phyloP scores from a whole-genome alignment of 2,888 invertebrate species.

The Lepeophtheirus nordmannii region DNA sequence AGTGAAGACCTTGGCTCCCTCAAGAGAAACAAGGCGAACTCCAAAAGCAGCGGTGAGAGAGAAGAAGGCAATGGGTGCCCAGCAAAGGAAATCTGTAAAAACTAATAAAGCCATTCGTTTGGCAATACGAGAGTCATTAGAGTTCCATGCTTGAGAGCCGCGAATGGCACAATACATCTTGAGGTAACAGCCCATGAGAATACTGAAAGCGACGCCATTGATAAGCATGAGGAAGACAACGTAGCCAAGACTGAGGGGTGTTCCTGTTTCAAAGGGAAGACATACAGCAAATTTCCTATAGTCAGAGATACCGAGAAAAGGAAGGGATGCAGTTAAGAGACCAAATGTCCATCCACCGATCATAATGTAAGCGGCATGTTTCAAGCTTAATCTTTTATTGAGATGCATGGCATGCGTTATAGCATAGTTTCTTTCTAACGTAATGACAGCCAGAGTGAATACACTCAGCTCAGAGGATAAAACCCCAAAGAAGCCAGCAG shows the following conservation, averaged over 20 bases:
- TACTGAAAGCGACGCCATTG: constrained; percentile 83
- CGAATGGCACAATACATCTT: constrained; percentile 95
- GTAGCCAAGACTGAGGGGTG: constrained; percentile 62
- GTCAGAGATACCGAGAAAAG: constrained; percentile 77
- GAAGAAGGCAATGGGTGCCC: constrained; percentile 94
- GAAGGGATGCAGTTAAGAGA: constrained; percentile 66
- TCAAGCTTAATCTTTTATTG: constrained; percentile 73
- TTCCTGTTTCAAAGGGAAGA: constrained; percentile 77
- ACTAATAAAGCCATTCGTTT: constrained; percentile 91
- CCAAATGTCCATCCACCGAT: constrained; percentile 80
- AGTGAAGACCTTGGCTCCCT: constrained; percentile 73
- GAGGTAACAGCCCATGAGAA: constrained; percentile 84
- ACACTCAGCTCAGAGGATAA: constrained; percentile 80
- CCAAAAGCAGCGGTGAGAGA: constrained; percentile 86
- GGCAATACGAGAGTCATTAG: constrained; percentile 87
- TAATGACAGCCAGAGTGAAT: constrained; percentile 87
- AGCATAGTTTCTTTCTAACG: constrained; percentile 85
- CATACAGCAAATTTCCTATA: constrained; percentile 94
- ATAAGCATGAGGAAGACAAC: constrained; percentile 76
- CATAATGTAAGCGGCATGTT: constrained; percentile 84
- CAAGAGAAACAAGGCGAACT: constrained; percentile 69
- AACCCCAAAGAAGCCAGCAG: constrained; percentile 87
- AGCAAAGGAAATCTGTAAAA: constrained; percentile 91
- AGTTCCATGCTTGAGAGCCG: constrained; percentile 87
- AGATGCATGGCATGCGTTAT: constrained; percentile 95